Evolutionary conservation across 2,797 vertebrate species (phyloP), one percentile per base, ranked within the genome.

Genomic region (Manis pentadactyla): DNA sequence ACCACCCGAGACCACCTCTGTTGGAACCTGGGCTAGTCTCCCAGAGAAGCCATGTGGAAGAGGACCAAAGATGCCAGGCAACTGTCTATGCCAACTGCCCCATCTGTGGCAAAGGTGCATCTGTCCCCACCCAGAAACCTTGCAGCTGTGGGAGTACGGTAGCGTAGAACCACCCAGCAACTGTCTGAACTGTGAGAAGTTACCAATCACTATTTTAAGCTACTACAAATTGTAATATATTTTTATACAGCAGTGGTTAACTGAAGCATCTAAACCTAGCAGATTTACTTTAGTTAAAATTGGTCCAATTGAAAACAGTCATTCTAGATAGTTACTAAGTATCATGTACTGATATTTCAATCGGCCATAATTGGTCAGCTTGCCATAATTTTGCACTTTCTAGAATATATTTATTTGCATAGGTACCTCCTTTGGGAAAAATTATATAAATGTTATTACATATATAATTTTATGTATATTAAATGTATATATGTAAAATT

Each of bases 101-200:
- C 46, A 46, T 46, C 5, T 1, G 5, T 14, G 4, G 46, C 12
- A 37, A 61, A 68, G 2, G 1, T 1, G 0, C 1, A 4, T 14
- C 29, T 39, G 11, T 4, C 13, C 82, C 12, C 27, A 39, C 34
- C 21, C 31, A 29, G 4, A 5, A 55, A 17, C 12, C 8, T 13
- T 21, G 18, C 42, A 57, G 29, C 10, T 23, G 8, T 6, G 0
- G 5, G 34, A 10, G 5, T 8, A 71, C 74, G 31, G 9, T 1
- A 55, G 1, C 13, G 2, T 1, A 21, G 1, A n/a, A 66, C 15
- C 15, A 31, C 1, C 14, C 23, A 57, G 7, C 7, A 51, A 15
- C 23, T 42, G 34, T 11, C 1, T 23, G 37, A 73, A 66, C 17
- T 34, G 29, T 63, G 61, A 84, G 37, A 91, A 87, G 27, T 66